A percentile compares a stretch with the other conserved stretches of the same genome.
These are phyloP conservation scores for Mionectes olivaceus DNA, from an alignment of 2,797 vertebrate genomes.

Conservation along the genomic window DNA sequence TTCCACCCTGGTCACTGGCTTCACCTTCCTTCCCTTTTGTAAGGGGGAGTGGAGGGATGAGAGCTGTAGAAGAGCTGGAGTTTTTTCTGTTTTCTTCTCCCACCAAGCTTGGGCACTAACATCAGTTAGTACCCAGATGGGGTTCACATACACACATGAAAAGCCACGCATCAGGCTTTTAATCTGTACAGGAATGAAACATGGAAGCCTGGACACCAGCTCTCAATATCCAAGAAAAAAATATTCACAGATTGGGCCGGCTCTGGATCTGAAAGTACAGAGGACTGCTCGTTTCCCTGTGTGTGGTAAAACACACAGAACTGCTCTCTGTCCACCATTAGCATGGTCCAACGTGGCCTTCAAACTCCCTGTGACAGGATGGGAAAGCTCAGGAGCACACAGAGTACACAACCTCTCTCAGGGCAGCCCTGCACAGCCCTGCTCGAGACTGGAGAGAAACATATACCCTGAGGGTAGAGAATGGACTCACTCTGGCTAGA, in stretches of 20 bases:
- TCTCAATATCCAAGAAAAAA: neutral
- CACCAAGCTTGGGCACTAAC: neutral
- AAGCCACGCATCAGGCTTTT: neutral
- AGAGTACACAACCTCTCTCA: neutral
- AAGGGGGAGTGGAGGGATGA: neutral
- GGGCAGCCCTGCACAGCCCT: neutral
- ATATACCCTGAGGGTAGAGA: neutral
- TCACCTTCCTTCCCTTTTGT: neutral
- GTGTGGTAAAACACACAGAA: neutral
- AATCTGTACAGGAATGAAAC: neutral
- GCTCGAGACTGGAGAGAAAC: neutral
- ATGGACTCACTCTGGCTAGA: neutral
- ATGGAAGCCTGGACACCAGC: neutral
- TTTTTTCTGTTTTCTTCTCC: neutral
- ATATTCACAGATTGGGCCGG: neutral
- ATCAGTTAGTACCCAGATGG: neutral
- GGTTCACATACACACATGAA: neutral
- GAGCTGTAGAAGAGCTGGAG: neutral
- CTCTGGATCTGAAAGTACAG: neutral
- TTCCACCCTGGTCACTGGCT: neutral
- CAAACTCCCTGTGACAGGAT: neutral
- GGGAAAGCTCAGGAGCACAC: neutral
- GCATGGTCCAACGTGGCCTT: neutral
- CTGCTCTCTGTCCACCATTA: neutral
- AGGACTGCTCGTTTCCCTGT: neutral